Conservation (phyloP, 1,140 invertebrate species). For the Zaprionus vittiger region DNA sequence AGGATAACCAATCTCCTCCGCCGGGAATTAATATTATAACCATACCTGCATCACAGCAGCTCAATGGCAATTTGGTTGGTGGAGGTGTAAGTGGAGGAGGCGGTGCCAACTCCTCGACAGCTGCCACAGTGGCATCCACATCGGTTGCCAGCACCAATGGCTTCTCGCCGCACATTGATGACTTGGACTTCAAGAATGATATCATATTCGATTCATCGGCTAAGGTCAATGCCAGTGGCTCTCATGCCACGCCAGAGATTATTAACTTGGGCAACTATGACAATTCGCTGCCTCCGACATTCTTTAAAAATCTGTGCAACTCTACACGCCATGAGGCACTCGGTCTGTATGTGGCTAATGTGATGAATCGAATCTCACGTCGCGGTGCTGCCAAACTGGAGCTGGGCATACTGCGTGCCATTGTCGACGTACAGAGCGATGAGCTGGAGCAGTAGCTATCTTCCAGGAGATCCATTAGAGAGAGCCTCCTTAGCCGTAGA, state of each 20-base stretch:
- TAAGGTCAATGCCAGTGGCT: slow-evolving; percentile 51
- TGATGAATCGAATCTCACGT: slow-evolving; percentile 75
- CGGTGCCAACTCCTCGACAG: slow-evolving; percentile 65
- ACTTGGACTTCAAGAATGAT: slow-evolving; percentile 78
- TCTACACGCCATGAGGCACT: slow-evolving; percentile 78
- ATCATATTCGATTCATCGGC: slow-evolving; percentile 74
- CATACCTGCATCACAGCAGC: slow-evolving; percentile 71
- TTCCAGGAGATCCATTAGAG: background rate
- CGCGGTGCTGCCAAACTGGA: slow-evolving; percentile 76
- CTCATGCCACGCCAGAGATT: slow-evolving; percentile 62
- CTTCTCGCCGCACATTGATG: slow-evolving; percentile 76
- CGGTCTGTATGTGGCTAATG: slow-evolving; percentile 79
- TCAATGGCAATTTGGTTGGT: slow-evolving; percentile 53
- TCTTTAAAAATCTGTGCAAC: slow-evolving; percentile 83
- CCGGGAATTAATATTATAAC: slow-evolving; percentile 79
- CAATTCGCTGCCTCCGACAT: slow-evolving; percentile 77
- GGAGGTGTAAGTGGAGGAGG: slow-evolving; percentile 26
- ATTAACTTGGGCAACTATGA: slow-evolving; percentile 81
- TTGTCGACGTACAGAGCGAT: slow-evolving; percentile 78
- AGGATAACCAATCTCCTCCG: slow-evolving; percentile 64
- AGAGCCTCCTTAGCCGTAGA: slow-evolving; percentile 14
- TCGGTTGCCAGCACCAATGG: slow-evolving; percentile 77
- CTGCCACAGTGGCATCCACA: slow-evolving; percentile 72
- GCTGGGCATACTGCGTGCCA: slow-evolving; percentile 73
- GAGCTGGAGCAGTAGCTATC: slow-evolving; percentile 66